These are phyloP conservation scores for Halcyon badia DNA, from an alignment of 2,797 vertebrate species.

Conservation along the genomic window DNA sequence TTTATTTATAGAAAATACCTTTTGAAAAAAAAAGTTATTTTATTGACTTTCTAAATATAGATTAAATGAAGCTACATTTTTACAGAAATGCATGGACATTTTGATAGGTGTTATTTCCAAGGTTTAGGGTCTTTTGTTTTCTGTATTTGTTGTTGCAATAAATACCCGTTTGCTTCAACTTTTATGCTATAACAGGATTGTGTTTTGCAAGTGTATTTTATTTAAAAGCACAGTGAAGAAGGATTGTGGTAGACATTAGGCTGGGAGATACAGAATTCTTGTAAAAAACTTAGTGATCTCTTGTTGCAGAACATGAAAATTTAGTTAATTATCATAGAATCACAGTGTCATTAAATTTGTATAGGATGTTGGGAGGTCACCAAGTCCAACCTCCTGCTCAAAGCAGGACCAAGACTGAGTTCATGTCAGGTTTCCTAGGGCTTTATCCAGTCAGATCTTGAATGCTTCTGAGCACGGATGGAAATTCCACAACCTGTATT, in stretches of 20 bases:
- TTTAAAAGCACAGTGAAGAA: background rate
- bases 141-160: background rate
- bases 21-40: background rate
- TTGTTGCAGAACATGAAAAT: background rate
- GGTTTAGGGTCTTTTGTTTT: background rate
- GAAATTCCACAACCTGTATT: background rate
- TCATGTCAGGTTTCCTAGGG: background rate
- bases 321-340: background rate
- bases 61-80: background rate
- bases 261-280: background rate
- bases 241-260: background rate
- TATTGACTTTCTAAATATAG: background rate
- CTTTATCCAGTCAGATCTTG: background rate
- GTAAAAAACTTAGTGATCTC: background rate
- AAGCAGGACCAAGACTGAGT: background rate
- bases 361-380: background rate
- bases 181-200: background rate
- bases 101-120: background rate
- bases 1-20: background rate
- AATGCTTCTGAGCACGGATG: background rate
- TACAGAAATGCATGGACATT: background rate
- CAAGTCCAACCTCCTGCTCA: background rate
- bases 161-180: background rate
- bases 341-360: background rate
- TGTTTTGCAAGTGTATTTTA: background rate